phyloP scores from a whole-genome alignment of 2,888 invertebrate species.

The Lasioglossum figueresi region DNA sequence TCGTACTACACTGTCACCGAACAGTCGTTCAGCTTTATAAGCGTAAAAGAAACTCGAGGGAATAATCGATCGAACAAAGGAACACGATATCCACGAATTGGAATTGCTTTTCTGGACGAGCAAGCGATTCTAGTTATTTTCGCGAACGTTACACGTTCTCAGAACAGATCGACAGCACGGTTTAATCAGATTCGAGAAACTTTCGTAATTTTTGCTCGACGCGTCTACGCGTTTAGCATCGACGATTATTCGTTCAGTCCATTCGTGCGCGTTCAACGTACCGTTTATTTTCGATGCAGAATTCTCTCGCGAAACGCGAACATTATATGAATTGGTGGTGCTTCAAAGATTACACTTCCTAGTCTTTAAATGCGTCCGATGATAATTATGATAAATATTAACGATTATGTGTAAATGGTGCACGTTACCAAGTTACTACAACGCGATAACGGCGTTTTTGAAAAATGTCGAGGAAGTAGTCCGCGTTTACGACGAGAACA shows the following conservation, averaged over 20 bases:
- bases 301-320: conserved; percentile 24
- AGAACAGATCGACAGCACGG: neutral
- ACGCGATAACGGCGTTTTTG: conserved; percentile 1
- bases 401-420: conserved; percentile 25
- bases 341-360: conserved; percentile 57
- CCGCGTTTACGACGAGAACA: neutral
- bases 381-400: conserved; percentile 36
- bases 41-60: conserved; percentile 20
- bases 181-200: neutral
- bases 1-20: neutral
- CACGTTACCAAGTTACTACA: conserved; percentile 27
- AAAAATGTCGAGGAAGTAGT: neutral
- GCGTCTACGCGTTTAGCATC: neutral
- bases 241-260: conserved; percentile 20
- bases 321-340: conserved; percentile 52
- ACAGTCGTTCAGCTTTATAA: neutral
- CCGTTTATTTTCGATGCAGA: conserved; percentile 50
- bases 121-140: conserved; percentile 3
- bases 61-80: conserved; percentile 18
- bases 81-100: neutral
- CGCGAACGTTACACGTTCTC: conserved; percentile 4
- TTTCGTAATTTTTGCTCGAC: conserved; percentile 3
- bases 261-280: neutral
- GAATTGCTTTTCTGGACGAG: conserved; percentile 8
- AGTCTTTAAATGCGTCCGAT: conserved; percentile 44